Base-by-base conservation (phyloP, 2,797 vertebrate genomes). In the Coregonus suidteri region DNA sequence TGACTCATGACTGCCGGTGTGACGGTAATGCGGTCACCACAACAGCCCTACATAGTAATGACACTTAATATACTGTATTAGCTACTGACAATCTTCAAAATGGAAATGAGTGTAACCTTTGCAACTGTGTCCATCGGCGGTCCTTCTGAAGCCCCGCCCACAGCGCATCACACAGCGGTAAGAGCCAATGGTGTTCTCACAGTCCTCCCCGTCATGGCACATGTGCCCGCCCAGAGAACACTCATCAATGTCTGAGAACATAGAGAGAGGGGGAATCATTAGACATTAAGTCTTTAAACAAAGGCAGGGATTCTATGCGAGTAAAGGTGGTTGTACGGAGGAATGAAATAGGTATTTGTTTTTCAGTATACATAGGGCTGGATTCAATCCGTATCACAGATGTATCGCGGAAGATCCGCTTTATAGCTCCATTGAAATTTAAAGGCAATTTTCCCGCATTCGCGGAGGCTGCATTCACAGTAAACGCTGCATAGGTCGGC, bases 141-240 rank as follows among this genome's bases (percentile, higher is more conserved):
- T 95, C 82, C 96, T 93, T 81, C 93, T 93, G 87, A 99, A 98
- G 81, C 98, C 98, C 0, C 59, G 88, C 18, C 95, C 95, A 73
- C 98, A 99, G 3, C 87, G 94, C 74, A 95, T 91, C 71, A 96
- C 87, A 25, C 98, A 99, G 13, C 89, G 94, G 87, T 96, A 99
- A 0, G 97, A 97, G 62, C 97, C 98, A 1, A 98, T 92, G 9
- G 94, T 90, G 82, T 99, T 99, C 86, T 97, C 94, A 20, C 98
- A 99, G 81, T 97, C 96, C 87, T 98, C 96, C 74, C 94, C 95
- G 0, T 85, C 78, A 0, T 86, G 95, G 87, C 98, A 99, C 62
- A 84, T 47, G 30, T 94, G 94, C 0, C 91, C 94, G 1, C 92
- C 95, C 80, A 97, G 85, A 0, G 92, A 93, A 81, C 98, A 99